Conservation (phyloP, 1,140 invertebrate genomes). For the Thaumetopoea pityocampa region DNA sequence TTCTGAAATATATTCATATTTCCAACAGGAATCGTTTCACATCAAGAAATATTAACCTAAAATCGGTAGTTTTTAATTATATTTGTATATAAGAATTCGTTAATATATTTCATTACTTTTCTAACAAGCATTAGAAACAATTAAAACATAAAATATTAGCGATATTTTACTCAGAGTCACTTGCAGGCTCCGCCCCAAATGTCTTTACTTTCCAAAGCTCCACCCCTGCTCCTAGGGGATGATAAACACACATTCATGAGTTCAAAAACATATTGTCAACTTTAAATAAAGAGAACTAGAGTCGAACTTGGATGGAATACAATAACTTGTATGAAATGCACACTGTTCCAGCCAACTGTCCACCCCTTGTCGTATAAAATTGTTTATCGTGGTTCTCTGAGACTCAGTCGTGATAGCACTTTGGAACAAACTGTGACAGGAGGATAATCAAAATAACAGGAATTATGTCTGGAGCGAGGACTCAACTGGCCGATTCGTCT, state of each 20-base stretch:
- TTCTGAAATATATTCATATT: no score
- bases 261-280: slow-evolving; percentile 6
- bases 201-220: slow-evolving; percentile 36
- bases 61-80: no score
- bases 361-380: slow-evolving; percentile 58
- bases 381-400: slow-evolving; percentile 30
- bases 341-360: slow-evolving; percentile 8
- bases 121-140: no score
- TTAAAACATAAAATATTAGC: no score
- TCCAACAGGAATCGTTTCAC: no score
- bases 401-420: slow-evolving; percentile 34
- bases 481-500: slow-evolving; percentile 59
- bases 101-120: no score
- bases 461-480: slow-evolving; percentile 53
- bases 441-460: neutral
- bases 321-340: slow-evolving; percentile 4
- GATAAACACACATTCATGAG: slow-evolving; percentile 25
- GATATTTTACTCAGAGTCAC: no score
- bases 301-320: slow-evolving; percentile 3
- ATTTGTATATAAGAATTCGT: no score
- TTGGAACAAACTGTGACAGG: slow-evolving; percentile 15
- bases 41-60: no score
- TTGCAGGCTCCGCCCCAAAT: slow-evolving; percentile 33
- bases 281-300: slow-evolving; percentile 3
- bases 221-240: slow-evolving; percentile 38